Conservation (phyloP, 2,888 invertebrate genomes). For the Pteria penguin region DNA sequence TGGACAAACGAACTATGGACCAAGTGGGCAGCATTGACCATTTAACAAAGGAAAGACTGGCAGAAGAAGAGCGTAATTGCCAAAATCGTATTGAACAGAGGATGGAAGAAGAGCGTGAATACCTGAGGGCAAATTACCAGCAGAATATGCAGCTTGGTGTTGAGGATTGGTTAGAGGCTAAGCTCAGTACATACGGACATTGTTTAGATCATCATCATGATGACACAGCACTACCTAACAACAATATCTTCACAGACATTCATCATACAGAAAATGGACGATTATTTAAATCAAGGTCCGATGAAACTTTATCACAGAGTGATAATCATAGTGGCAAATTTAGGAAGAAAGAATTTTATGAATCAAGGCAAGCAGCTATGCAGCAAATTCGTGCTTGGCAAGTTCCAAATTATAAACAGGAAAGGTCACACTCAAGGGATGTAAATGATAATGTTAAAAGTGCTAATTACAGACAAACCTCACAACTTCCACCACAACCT, state of each 20-base stretch:
- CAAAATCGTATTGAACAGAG: conserved; percentile 85
- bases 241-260: conserved; percentile 68
- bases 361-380: conserved; percentile 72
- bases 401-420: conserved; percentile 60
- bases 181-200: conserved; percentile 69
- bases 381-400: conserved; percentile 75
- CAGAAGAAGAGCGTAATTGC: conserved; percentile 84
- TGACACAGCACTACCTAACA: conserved; percentile 69
- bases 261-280: conserved; percentile 69
- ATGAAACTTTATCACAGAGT: conserved; percentile 78
- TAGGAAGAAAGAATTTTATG: conserved; percentile 71
- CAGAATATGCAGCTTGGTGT: conserved; percentile 69
- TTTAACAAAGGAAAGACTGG: conserved; percentile 84
- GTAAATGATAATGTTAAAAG: conserved; percentile 16
- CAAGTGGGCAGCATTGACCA: conserved; percentile 70
- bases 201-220: conserved; percentile 75
- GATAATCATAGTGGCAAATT: conserved; percentile 87
- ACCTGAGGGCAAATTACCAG: conserved; percentile 66
- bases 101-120: conserved; percentile 83
- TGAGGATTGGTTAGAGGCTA: conserved; percentile 74
- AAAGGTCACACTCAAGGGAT: conserved; percentile 30
- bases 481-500: background rate
- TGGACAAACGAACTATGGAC: conserved; percentile 83
- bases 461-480: background rate
- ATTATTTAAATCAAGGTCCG: conserved; percentile 76